Percentiles rank a stretch among this genome's conserved stretches.
phyloP scores from a whole-genome alignment of 2,113 vertebrate species.

The Mesembrinibis cayennensis region DNA sequence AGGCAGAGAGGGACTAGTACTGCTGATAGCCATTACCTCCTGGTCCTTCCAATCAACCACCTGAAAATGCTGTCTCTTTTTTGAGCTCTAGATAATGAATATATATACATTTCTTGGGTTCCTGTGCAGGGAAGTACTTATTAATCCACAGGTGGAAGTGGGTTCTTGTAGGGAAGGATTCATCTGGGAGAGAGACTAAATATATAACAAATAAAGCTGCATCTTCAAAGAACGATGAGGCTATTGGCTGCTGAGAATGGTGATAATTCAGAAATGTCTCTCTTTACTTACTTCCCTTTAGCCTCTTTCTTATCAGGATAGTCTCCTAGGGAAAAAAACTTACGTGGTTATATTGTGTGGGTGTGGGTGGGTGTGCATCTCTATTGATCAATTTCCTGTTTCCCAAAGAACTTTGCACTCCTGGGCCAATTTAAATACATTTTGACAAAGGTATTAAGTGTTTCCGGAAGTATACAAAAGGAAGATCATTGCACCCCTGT shows the following conservation, averaged over 20 bases:
- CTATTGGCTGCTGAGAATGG: not conserved
- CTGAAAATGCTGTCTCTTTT: not conserved
- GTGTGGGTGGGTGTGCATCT: accelerated
- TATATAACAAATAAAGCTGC: not conserved
- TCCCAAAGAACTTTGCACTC: not conserved
- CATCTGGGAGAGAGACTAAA: not conserved
- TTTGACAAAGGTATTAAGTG: not conserved
- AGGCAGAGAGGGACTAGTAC: not conserved
- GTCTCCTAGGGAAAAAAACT: not conserved
- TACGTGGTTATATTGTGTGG: accelerated
- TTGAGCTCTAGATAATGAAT: not conserved
- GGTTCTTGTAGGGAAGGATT: not conserved
- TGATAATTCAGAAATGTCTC: not conserved
- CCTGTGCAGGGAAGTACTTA: not conserved
- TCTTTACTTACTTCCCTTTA: not conserved
- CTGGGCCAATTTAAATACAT: not conserved
- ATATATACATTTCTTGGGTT: not conserved
- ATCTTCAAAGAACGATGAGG: not conserved
- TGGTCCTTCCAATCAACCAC: not conserved
- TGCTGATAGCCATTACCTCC: not conserved
- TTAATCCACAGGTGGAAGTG: not conserved
- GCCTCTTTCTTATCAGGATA: not conserved
- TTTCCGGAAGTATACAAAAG: not conserved
- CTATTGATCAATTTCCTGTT: not conserved
- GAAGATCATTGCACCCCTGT: not conserved